A percentile compares a stretch with the other conserved stretches of the same genome.
Evolutionary conservation across 2,113 vertebrate genomes (phyloP).

Genomic region (Aegotheles bennettii): DNA sequence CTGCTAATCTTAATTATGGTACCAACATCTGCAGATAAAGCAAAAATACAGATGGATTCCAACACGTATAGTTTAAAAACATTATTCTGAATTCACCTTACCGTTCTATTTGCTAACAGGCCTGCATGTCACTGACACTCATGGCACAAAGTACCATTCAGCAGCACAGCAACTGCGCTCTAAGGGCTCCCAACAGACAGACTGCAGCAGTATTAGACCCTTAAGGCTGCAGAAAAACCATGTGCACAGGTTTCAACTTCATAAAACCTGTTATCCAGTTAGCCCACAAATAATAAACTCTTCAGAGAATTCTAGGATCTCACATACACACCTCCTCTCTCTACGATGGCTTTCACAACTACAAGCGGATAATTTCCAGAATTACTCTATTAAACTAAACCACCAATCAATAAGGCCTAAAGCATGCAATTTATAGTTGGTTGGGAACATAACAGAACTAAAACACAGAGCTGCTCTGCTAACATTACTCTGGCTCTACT

Average conservation of each 20-base stretch:
- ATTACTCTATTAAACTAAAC: neutral
- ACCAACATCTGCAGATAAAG: neutral
- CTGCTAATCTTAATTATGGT: neutral
- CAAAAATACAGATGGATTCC: neutral
- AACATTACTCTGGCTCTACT: neutral
- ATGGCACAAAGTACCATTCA: neutral
- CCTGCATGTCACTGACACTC: neutral
- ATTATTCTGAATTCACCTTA: neutral
- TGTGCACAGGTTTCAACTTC: neutral
- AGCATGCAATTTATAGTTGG: neutral
- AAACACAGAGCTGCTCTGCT: neutral
- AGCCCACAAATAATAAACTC: neutral
- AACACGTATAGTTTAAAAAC: rapidly evolving
- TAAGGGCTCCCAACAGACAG: neutral
- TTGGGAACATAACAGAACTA: neutral
- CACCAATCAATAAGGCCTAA: neutral
- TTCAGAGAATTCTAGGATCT: neutral
- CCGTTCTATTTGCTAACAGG: neutral
- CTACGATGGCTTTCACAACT: neutral
- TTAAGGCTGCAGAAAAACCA: neutral
- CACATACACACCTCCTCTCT: neutral
- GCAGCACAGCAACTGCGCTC: neutral
- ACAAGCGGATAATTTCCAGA: neutral
- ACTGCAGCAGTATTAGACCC: rapidly evolving
- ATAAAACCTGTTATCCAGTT: neutral